phyloP scores from a whole-genome alignment of 2,113 vertebrate genomes.

The Nycticebus coucang region DNA sequence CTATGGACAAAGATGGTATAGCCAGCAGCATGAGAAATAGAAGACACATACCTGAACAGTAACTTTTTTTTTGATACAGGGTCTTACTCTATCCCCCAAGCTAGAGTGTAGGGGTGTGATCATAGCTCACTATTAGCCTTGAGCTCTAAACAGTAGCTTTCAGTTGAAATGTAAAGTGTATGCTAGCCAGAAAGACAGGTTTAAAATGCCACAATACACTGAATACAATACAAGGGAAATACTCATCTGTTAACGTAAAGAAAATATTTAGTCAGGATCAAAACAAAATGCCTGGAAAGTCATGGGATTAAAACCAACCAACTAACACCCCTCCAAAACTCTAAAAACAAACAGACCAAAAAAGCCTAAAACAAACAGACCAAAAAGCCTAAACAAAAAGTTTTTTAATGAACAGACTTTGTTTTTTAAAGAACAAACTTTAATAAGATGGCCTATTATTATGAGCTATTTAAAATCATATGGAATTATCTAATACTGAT shows the following conservation, averaged over 20 bases:
- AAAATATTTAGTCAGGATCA: slow-evolving; percentile 16
- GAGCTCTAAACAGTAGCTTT: neutral
- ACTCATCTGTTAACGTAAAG: neutral
- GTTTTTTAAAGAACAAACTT: no score
- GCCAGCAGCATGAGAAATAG: neutral
- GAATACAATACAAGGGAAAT: neutral
- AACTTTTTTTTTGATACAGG: neutral
- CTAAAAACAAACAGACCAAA: no score
- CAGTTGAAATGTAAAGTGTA: slow-evolving; percentile 42
- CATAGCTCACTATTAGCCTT: no score
- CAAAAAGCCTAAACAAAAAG: neutral
- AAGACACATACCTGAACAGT: neutral
- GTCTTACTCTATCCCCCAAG: no score
- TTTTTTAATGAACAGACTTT: neutral
- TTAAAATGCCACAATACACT: slow-evolving; percentile 16
- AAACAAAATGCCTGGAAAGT: neutral
- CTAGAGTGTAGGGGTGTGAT: no score
- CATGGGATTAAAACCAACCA: no score
- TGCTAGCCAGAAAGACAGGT: slow-evolving; percentile 17
- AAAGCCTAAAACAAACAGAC: no score
- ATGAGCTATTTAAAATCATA: slow-evolving; percentile 11
- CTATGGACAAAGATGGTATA: neutral
- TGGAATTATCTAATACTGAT: slow-evolving; percentile 28
- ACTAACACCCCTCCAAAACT: no score
- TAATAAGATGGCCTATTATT: neutral